Percentiles rank a stretch among this genome's conserved stretches.
Evolutionary conservation across 1,140 invertebrate genomes (phyloP).

Genomic region (Panulirus ornatus): DNA sequence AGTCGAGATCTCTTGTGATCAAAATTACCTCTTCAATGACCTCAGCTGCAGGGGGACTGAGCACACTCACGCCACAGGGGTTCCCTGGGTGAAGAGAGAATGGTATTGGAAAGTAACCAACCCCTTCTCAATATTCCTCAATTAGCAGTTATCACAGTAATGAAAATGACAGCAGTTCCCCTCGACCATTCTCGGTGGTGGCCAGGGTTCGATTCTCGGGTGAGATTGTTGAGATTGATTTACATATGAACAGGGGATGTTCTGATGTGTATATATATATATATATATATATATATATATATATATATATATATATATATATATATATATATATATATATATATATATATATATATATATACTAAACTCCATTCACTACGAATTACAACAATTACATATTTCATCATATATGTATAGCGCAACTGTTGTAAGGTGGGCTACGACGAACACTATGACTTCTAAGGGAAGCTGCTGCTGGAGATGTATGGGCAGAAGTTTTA

Average conservation of each 20-base stretch:
- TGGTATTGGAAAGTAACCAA: neutral
- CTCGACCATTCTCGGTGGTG: neutral
- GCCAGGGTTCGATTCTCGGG: neutral
- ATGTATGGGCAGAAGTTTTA: neutral
- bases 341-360: neutral
- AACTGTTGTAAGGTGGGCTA: neutral
- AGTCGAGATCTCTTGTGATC: neutral
- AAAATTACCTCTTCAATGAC: neutral
- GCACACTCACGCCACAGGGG: neutral
- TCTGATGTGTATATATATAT: too few species aligned
- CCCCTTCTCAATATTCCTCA: neutral
- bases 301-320: slow-evolving; percentile 26
- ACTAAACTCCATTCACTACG: too few species aligned
- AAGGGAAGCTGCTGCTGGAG: neutral
- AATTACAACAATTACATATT: too few species aligned
- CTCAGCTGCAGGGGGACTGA: neutral
- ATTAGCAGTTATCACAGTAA: neutral
- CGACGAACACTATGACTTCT: neutral
- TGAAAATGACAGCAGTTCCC: too few species aligned
- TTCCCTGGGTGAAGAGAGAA: neutral
- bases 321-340: slow-evolving; percentile 24
- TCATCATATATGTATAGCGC: neutral
- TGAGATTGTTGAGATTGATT: too few species aligned
- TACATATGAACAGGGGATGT: too few species aligned
- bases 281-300: slow-evolving; percentile 26